Percentiles rank a stretch among this genome's conserved stretches.
These are phyloP conservation scores for Nudaria mundana DNA, from an alignment of 2,888 invertebrate genomes.

Conservation along the genomic window DNA sequence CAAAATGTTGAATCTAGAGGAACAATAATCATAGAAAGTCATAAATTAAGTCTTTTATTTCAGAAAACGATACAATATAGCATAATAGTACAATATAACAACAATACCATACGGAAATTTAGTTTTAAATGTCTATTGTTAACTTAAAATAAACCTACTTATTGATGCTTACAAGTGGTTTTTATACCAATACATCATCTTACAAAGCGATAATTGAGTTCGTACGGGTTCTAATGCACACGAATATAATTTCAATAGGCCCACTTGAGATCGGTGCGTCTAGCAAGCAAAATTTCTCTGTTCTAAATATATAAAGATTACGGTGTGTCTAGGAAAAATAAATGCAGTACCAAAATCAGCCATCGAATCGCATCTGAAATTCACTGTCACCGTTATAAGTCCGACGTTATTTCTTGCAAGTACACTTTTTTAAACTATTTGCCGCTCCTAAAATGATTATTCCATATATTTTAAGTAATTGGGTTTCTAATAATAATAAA, in stretches of 20 bases:
- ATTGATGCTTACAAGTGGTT: constrained; percentile 37
- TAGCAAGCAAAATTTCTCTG: too few species aligned
- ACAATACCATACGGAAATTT: constrained; percentile 68
- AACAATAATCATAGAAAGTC: constrained; percentile 34
- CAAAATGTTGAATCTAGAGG: background rate
- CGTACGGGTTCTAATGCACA: constrained; percentile 3
- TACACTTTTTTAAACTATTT: too few species aligned
- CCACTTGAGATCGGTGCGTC: too few species aligned
- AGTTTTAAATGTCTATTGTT: constrained; percentile 45
- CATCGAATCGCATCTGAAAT: too few species aligned
- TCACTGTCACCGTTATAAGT: too few species aligned
- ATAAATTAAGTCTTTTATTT: constrained; percentile 79
- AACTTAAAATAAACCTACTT: constrained; percentile 45
- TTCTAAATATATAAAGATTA: too few species aligned
- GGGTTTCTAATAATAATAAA: too few species aligned
- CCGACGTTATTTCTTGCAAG: too few species aligned
- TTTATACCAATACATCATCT: constrained; percentile 46
- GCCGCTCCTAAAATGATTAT: too few species aligned
- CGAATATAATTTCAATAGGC: constrained; percentile 13
- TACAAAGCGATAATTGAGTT: constrained; percentile 23
- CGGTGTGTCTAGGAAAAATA: too few species aligned
- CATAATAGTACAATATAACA: constrained; percentile 73
- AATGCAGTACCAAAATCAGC: too few species aligned
- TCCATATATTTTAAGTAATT: too few species aligned
- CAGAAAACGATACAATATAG: constrained; percentile 79